Conservation (phyloP, 2,888 invertebrate genomes). For the Acleris holmiana region DNA sequence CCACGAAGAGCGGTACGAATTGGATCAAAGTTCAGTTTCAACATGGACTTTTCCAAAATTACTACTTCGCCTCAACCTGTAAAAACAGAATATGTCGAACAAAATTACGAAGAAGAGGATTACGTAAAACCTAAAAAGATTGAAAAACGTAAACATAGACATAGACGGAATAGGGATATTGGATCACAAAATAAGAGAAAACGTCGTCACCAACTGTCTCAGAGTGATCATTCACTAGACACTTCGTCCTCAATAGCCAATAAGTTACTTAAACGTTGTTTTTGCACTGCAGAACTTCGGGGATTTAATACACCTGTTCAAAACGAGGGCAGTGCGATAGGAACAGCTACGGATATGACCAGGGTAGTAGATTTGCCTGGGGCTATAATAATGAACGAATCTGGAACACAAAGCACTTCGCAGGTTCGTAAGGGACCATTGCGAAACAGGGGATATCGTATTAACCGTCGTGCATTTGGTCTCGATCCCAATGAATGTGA, state of each 20-base stretch:
- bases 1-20: not conserved
- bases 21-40: not conserved
- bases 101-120: not conserved
- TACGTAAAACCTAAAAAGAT: not conserved
- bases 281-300: not conserved
- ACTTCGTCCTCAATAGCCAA: not conserved
- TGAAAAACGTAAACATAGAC: not conserved
- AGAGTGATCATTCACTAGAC: not conserved
- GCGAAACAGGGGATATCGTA: not conserved
- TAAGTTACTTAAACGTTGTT: not conserved
- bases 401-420: not conserved
- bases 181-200: not conserved
- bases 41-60: not conserved
- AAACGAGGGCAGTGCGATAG: not conserved
- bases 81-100: not conserved
- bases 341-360: not conserved
- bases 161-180: not conserved
- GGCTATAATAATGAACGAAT: not conserved
- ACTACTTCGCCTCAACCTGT: not conserved
- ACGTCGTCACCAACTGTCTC: not conserved
- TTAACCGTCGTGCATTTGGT: too few relatives aligned
- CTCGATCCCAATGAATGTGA: conserved; percentile 51
- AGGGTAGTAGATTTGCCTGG: not conserved
- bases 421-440: not conserved
- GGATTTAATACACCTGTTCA: not conserved